Percentiles rank a stretch among this genome's conserved stretches.
Conservation (phyloP, 2,113 vertebrate genomes). For the Anoplopoma fimbria region DNA sequence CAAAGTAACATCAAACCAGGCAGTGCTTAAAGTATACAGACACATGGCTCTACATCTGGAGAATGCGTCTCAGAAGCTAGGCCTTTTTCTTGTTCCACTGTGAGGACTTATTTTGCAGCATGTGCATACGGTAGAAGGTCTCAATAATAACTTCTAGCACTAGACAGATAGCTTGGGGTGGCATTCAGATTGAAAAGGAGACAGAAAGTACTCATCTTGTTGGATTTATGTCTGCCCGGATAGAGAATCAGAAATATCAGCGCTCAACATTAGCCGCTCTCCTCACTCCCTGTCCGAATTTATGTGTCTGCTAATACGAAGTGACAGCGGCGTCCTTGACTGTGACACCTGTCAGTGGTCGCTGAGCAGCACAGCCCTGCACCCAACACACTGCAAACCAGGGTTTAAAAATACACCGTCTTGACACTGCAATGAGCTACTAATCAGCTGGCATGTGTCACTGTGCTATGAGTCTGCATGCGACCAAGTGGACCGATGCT, state of each 20-base stretch:
- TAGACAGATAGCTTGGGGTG: constrained; percentile 67
- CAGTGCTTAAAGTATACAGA: background rate
- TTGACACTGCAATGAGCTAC: constrained; percentile 70
- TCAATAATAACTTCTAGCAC: constrained; percentile 79
- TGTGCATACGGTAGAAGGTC: constrained; percentile 61
- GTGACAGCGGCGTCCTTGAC: constrained; percentile 81
- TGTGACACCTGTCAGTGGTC: constrained; percentile 80
- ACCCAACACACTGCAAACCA: constrained; percentile 45
- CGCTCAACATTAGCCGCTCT: constrained; percentile 60
- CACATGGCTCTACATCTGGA: background rate
- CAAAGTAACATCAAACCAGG: background rate
- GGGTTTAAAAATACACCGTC: constrained; percentile 73
- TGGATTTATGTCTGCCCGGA: constrained; percentile 79
- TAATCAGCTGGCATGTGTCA: constrained; percentile 78
- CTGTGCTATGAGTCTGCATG: constrained; percentile 29
- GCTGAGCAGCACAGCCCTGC: constrained; percentile 69
- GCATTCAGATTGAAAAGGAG: constrained; percentile 68
- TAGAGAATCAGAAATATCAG: constrained; percentile 77
- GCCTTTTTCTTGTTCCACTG: constrained; percentile 1
- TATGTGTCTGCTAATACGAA: constrained; percentile 81
- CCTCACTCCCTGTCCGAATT: constrained; percentile 69
- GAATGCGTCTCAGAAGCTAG: background rate
- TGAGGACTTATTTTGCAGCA: constrained; percentile 9
- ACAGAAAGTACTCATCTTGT: constrained; percentile 80
- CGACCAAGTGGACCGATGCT: constrained; percentile 40